A percentile compares a stretch with the other conserved stretches of the same genome.
Conservation (phyloP, 2,888 invertebrate species). For the Eulithis prunata region DNA sequence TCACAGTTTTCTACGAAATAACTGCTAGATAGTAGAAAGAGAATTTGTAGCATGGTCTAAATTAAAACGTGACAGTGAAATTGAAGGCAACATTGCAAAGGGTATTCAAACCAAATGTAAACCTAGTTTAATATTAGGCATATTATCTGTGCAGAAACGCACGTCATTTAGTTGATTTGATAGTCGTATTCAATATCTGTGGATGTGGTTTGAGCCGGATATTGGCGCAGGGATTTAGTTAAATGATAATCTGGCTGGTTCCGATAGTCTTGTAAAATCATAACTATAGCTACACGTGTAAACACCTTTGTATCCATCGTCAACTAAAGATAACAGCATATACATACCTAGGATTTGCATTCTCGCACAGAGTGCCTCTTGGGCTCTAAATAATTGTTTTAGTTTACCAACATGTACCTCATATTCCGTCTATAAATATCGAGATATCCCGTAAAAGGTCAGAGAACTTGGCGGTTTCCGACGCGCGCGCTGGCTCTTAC, state of each 20-base stretch:
- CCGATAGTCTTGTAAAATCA: not conserved
- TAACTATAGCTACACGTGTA: not conserved
- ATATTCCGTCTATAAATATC: constrained; percentile 31
- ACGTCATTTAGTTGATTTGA: not conserved
- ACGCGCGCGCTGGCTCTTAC: constrained; percentile 52
- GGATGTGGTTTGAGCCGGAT: constrained; percentile 5
- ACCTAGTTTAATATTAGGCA: not conserved
- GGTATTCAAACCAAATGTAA: no score
- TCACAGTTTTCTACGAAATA: constrained; percentile 20
- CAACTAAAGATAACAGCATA: no score
- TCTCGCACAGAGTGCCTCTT: no score
- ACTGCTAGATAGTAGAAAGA: no score
- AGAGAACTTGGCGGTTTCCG: constrained; percentile 56
- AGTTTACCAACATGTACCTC: not conserved
- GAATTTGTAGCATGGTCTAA: no score
- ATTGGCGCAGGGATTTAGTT: not conserved
- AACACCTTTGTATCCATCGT: no score
- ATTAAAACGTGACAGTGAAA: no score
- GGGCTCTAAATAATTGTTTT: no score
- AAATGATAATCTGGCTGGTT: constrained; percentile 4
- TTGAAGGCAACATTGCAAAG: no score
- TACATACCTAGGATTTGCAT: no score
- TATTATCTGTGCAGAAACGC: not conserved
- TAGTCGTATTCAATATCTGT: not conserved
- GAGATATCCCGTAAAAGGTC: constrained; percentile 57